Percentiles rank a stretch among this genome's conserved stretches.
Conservation (phyloP, 2,797 vertebrate genomes). For the Rhinoraja longicauda region DNA sequence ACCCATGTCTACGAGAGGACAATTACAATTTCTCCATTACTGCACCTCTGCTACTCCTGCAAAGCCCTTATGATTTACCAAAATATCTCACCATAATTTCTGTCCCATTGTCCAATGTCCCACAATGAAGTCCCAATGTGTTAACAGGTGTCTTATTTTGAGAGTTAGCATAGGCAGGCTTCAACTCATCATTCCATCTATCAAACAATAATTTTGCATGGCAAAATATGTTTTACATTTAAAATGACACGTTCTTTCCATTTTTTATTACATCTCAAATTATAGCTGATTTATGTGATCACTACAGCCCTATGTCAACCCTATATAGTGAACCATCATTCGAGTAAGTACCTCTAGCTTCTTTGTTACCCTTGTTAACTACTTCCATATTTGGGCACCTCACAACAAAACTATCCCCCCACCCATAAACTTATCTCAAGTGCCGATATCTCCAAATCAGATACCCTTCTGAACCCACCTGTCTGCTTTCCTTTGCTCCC, state of each 20-base stretch:
- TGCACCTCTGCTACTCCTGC: too few relatives aligned
- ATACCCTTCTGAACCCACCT: too few relatives aligned
- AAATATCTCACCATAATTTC: not conserved
- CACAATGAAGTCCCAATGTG: not conserved
- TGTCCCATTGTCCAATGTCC: not conserved
- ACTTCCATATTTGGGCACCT: not conserved
- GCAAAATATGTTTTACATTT: not conserved
- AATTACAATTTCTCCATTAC: not conserved
- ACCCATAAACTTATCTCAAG: too few relatives aligned
- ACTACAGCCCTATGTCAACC: not conserved
- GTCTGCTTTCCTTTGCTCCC: too few relatives aligned
- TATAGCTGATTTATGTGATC: not conserved
- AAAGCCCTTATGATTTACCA: not conserved
- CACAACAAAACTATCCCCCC: too few relatives aligned
- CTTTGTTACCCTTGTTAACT: not conserved
- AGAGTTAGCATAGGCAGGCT: not conserved
- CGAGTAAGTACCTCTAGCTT: not conserved
- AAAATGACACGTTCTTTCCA: not conserved
- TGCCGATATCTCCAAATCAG: too few relatives aligned
- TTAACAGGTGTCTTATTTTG: not conserved
- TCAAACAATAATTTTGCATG: not conserved
- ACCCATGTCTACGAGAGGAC: not conserved
- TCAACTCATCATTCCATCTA: not conserved
- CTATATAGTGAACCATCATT: not conserved
- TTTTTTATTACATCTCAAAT: not conserved